These are phyloP conservation scores for Sarcophaga carnaria DNA, from an alignment of 2,888 invertebrate genomes.

Conservation along the genomic window DNA sequence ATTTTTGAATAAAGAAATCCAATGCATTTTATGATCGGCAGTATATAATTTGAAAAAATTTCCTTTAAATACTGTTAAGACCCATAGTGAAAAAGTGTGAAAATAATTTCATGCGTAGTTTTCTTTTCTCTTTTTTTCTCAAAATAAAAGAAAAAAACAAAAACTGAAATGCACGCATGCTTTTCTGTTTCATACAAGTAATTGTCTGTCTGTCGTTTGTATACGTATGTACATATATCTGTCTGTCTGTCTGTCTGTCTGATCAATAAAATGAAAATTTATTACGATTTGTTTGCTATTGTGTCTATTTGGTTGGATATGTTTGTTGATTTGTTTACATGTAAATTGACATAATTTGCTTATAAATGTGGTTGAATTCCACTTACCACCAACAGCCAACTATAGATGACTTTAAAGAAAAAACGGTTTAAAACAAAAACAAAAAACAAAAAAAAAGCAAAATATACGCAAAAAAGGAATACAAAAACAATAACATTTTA, in stretches of 20 bases:
- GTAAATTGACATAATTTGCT: conserved; percentile 78
- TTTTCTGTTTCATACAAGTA: background rate
- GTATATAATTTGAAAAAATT: no score
- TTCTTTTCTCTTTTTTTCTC: no score
- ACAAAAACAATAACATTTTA: conserved; percentile 10
- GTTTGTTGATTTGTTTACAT: conserved; percentile 72
- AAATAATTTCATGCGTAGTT: no score
- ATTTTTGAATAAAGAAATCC: no score
- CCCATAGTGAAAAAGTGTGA: background rate
- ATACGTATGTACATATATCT: background rate
- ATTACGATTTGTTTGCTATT: background rate
- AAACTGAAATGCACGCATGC: conserved; percentile 2
- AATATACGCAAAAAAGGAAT: background rate
- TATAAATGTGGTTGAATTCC: conserved; percentile 71
- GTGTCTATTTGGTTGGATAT: conserved; percentile 28
- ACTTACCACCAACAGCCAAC: conserved; percentile 40
- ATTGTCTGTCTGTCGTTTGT: background rate
- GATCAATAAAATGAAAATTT: background rate
- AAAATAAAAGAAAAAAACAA: background rate
- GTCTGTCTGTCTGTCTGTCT: background rate
- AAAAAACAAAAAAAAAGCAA: no score
- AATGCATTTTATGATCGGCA: no score
- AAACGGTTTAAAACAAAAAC: no score
- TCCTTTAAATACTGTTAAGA: no score
- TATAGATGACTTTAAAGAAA: conserved; percentile 2